A percentile compares a stretch with the other conserved stretches of the same genome.
These are phyloP conservation scores for Epinephelus awoara DNA, from an alignment of 2,797 vertebrate species.

Conservation along the genomic window DNA sequence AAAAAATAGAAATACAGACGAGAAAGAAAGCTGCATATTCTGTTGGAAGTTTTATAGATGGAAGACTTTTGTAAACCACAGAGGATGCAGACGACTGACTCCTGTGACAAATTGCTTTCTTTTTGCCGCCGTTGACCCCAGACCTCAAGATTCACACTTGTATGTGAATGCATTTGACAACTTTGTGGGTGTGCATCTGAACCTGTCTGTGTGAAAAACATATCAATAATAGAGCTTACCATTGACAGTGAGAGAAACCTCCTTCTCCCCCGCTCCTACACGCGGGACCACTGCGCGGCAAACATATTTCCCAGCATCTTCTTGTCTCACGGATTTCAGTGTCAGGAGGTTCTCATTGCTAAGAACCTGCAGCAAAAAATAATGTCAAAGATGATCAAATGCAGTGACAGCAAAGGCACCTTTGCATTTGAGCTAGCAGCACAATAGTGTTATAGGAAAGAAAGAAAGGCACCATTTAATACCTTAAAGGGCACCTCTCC, in stretches of 20 bases:
- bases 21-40: slow-evolving; percentile 21
- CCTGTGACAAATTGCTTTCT: slow-evolving; percentile 66
- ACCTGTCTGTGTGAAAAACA: slow-evolving; percentile 36
- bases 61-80: slow-evolving; percentile 38
- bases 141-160: slow-evolving; percentile 46
- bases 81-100: slow-evolving; percentile 44
- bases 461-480: slow-evolving; percentile 65
- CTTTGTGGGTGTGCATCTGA: slow-evolving; percentile 32
- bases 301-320: slow-evolving; percentile 98
- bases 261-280: slow-evolving; percentile 95
- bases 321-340: slow-evolving; percentile 94
- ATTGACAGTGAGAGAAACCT: slow-evolving; percentile 96
- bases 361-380: slow-evolving; percentile 88
- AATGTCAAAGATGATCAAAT: slow-evolving; percentile 68
- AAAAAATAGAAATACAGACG: background rate
- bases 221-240: slow-evolving; percentile 84
- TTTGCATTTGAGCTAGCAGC: slow-evolving; percentile 58
- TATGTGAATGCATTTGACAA: slow-evolving; percentile 43
- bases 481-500: slow-evolving; percentile 80
- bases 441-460: slow-evolving; percentile 38
- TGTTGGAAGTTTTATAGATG: slow-evolving; percentile 17
- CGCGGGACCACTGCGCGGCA: slow-evolving; percentile 96
- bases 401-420: slow-evolving; percentile 57
- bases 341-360: slow-evolving; percentile 97
- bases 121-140: slow-evolving; percentile 51